These are phyloP conservation scores for Drosophila sucinea DNA, from an alignment of 1,140 invertebrate species.

Conservation along the genomic window DNA sequence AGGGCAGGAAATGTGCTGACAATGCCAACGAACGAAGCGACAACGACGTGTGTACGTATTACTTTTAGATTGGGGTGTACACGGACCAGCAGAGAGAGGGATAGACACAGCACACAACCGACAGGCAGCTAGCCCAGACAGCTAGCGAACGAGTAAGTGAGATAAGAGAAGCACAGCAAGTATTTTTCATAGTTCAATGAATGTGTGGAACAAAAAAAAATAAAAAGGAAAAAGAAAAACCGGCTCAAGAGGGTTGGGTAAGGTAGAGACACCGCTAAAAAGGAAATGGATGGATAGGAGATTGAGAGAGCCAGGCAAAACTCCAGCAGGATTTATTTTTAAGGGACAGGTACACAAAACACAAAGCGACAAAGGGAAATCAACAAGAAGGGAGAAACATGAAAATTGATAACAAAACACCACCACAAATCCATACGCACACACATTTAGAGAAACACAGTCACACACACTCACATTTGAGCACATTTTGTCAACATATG, in stretches of 20 bases:
- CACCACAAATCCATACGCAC: constrained; percentile 13
- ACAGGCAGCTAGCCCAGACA: constrained; percentile 6
- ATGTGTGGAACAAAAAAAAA: constrained; percentile 2
- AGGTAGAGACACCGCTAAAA: constrained; percentile 12
- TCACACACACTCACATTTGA: constrained; percentile 31
- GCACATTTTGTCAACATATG: constrained; percentile 64
- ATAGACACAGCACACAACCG: neutral
- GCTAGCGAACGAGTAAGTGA: constrained; percentile 4
- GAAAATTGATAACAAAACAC: constrained; percentile 29
- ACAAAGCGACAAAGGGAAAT: constrained; percentile 35
- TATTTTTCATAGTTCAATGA: constrained; percentile 21
- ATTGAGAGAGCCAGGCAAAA: neutral
- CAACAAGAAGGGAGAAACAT: constrained; percentile 2
- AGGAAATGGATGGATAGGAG: constrained; percentile 12
- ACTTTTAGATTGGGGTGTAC: constrained; percentile 6
- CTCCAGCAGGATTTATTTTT: constrained; percentile 17
- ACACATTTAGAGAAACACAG: neutral
- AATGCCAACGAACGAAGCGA: constrained; percentile 5
- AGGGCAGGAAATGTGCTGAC: constrained; percentile 6
- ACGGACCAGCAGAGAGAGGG: neutral
- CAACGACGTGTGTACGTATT: neutral
- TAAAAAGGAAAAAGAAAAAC: constrained; percentile 8
- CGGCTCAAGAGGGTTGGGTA: constrained; percentile 15
- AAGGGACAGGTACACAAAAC: constrained; percentile 41
- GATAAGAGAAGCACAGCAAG: constrained; percentile 11